Evolutionary conservation across 2,888 invertebrate species (phyloP), one percentile per base, ranked within the genome.

Genomic region (Zygogramma bicolorata): DNA sequence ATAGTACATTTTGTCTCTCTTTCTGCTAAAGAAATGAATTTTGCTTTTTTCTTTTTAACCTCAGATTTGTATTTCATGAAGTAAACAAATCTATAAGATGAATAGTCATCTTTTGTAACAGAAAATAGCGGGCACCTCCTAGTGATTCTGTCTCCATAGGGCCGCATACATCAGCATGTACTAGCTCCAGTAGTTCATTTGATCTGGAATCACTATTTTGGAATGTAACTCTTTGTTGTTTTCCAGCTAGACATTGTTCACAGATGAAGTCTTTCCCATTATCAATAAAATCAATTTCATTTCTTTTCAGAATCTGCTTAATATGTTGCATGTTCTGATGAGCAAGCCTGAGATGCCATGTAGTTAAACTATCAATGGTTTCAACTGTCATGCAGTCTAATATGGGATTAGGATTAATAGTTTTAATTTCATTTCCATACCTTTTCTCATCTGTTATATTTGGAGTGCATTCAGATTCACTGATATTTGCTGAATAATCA

Each of bases 141-240:
- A 40, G 20, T 2, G 40, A 61, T 18, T 8, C 13, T 8, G n/a
- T 29, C 27, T 60, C 31, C 60, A 60, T 60, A 2, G 61, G 61
- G 3, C 61, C 61, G 22, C 61, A 61, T 20, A 61, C 40, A n/a
- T 61, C 61, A 22, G 61, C 61, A 38, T 82, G 83, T 10, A 83
- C 69, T n/a, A 81, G 20, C 53, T 81, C 76, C 15, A 83, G 74
- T 70, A 62, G 73, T 76, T 65, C 63, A 29, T 15, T 77, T 15
- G 79, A 80, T 73, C 79, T 79, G 6, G 71, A 70, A 3, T 71
- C 71, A 22, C 57, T 65, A 38, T 76, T 70, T 38, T 65, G 25
- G 67, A 83, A 84, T 5, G 81, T 80, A 8, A 82, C 72, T 22
- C 81, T 73, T 20, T 72, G 31, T 46, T 83, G 80, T 68, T 83